phyloP scores from a whole-genome alignment of 2,888 invertebrate species.

The Hypercompe scribonia region DNA sequence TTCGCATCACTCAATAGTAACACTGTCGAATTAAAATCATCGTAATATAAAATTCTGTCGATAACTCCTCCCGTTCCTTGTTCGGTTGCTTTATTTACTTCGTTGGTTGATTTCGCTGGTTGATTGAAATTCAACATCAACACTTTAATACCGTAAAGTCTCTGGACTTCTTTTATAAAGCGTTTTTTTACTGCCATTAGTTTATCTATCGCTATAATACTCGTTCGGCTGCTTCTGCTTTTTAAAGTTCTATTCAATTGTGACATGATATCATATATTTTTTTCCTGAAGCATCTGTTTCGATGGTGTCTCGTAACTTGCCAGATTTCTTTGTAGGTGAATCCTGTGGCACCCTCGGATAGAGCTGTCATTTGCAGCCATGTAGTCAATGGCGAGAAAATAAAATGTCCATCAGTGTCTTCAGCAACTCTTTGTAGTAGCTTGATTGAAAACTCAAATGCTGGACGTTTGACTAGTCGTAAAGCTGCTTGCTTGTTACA shows the following conservation, averaged over 20 bases:
- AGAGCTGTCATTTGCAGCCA: slow-evolving; percentile 71
- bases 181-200: slow-evolving; percentile 60
- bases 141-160: slow-evolving; percentile 58
- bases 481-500: slow-evolving; percentile 61
- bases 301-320: slow-evolving; percentile 62
- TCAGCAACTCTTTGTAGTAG: slow-evolving; percentile 67
- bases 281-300: slow-evolving; percentile 64
- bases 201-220: slow-evolving; percentile 65
- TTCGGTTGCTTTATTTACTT: slow-evolving; percentile 59
- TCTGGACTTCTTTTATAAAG: slow-evolving; percentile 58
- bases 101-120: slow-evolving; percentile 50
- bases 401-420: slow-evolving; percentile 67
- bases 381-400: slow-evolving; percentile 71
- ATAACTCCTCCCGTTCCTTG: slow-evolving; percentile 56
- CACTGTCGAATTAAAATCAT: slow-evolving; percentile 64
- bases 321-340: slow-evolving; percentile 65
- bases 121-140: slow-evolving; percentile 62
- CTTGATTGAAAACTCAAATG: slow-evolving; percentile 68
- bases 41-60: slow-evolving; percentile 52
- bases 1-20: slow-evolving; percentile 67
- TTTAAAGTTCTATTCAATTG: slow-evolving; percentile 55
- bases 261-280: slow-evolving; percentile 58
- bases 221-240: slow-evolving; percentile 54
- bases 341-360: slow-evolving; percentile 67
- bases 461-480: slow-evolving; percentile 59